Percentiles rank a stretch among this genome's conserved stretches.
These are phyloP conservation scores for Rhabdomys pumilio DNA, from an alignment of 2,797 vertebrate species.

Conservation along the genomic window DNA sequence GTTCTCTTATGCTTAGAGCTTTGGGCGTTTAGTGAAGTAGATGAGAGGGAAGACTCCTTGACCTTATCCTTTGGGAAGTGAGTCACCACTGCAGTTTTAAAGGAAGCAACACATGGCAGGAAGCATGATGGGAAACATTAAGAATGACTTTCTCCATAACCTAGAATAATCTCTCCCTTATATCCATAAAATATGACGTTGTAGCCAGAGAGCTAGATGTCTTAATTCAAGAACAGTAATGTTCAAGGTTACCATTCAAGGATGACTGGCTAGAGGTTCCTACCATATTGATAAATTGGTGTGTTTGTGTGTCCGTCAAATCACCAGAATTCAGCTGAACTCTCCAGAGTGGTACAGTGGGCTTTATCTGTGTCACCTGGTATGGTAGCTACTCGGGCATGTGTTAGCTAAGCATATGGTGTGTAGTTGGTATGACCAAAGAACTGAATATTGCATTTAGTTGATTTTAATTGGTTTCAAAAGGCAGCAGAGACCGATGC, in stretches of 20 bases:
- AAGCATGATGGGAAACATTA: not conserved
- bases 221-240: not conserved
- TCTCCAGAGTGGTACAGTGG: not conserved
- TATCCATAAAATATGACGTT: not conserved
- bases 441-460: not conserved
- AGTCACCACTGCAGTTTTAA: not conserved
- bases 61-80: not conserved
- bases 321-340: not conserved
- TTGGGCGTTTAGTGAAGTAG: not conserved
- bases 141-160: not conserved
- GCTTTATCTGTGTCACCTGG: not conserved
- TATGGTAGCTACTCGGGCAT: not conserved
- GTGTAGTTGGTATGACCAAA: not conserved
- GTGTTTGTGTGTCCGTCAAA: not conserved
- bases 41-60: not conserved
- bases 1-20: not conserved
- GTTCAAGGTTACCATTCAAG: conserved; percentile 13
- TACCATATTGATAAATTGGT: not conserved
- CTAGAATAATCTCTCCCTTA: not conserved
- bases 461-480: not conserved
- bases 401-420: not conserved
- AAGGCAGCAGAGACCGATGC: not conserved
- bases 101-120: not conserved
- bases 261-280: conserved; percentile 1
- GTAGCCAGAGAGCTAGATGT: not conserved